Evolutionary conservation across 2,797 vertebrate species (phyloP), one percentile per base, ranked within the genome.

Genomic region (Lepilemur septentrionalis): DNA sequence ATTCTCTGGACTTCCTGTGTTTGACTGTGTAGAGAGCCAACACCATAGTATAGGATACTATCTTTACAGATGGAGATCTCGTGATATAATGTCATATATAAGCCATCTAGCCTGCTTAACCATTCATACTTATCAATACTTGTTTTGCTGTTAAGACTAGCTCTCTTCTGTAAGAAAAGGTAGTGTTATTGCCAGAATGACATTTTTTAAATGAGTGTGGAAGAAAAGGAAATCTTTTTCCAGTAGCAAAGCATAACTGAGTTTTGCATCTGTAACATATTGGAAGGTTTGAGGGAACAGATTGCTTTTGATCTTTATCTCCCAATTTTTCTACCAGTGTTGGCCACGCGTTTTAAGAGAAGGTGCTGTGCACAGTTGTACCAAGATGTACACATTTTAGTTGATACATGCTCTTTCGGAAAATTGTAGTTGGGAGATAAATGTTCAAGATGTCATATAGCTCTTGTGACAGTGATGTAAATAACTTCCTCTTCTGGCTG

Each of bases 371-470:
- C n/a, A 41, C 85, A 83, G 43, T 85, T 86, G 28, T 83, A 73
- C 59, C 18, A 67, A 83, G 35, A 70, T 87, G 1, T 48, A 78
- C 12, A 87, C 32, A 90, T 43, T 65, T 80, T 75, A 79, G 15
- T 41, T 79, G 9, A 73, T 86, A 70, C 13, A 15, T 4, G 76
- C 7, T 90, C 41, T 96, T 97, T 96, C 35, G 70, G 30, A 84
- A 95, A 70, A 96, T 55, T 73, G 9, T 90, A 41, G 57, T 93
- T 93, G 48, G n/a, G 28, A 90, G 70, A 28, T 82, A 93, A 72
- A 46, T 73, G 17, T 88, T 97, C 63, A 70, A 92, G 72, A 46
- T 59, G 4, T 73, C 55, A 28, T 61, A 67, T 67, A 83, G 32
- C 57, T 61, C 23, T 78, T 52, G 2, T 93, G 48, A 79, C 20